Conservation (phyloP, 2,797 vertebrate species). For the Calcarius lapponicus region DNA sequence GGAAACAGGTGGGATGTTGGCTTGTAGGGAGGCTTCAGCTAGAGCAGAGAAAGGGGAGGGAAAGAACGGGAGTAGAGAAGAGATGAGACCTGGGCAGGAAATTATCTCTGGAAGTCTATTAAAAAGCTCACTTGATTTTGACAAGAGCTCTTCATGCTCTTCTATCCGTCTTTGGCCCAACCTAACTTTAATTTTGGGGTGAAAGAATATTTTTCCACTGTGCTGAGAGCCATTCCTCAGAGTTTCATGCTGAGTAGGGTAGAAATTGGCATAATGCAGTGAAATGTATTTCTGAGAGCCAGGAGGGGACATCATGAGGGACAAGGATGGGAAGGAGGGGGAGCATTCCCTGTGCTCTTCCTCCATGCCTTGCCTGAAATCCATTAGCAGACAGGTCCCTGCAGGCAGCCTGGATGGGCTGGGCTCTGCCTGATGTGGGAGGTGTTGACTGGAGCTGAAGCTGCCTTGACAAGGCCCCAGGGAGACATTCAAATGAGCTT, state of each 20-base stretch:
- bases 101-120: neutral
- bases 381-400: neutral
- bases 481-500: constrained; percentile 15
- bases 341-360: neutral
- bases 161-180: neutral
- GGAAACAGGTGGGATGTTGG: constrained; percentile 39
- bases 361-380: constrained; percentile 9
- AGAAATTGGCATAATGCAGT: neutral
- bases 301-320: neutral
- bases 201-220: neutral
- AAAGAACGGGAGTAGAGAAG: neutral
- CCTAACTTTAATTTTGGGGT: neutral
- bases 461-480: neutral
- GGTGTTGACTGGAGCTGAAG: constrained; percentile 28
- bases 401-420: neutral
- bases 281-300: neutral
- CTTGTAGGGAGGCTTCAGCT: neutral
- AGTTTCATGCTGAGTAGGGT: neutral
- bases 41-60: neutral
- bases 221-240: neutral
- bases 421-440: constrained; percentile 18
- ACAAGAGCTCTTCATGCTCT: neutral
- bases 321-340: neutral
- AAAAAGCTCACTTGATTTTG: neutral
- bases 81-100: constrained; percentile 9